These are phyloP conservation scores for Muscina levida DNA, from an alignment of 2,888 invertebrate species.

Conservation along the genomic window DNA sequence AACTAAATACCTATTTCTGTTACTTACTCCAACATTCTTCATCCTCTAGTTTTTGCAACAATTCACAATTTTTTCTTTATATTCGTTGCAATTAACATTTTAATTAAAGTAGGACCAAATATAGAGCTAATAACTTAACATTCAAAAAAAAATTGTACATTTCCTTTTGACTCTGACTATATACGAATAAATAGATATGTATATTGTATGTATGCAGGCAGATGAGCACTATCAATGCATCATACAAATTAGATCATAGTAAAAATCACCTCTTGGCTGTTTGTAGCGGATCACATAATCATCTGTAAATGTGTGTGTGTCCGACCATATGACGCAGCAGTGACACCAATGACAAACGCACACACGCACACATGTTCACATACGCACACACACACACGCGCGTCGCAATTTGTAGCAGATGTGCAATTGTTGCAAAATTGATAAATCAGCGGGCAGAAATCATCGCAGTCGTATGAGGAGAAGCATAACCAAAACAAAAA, in stretches of 20 bases:
- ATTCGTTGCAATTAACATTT: too few relatives aligned
- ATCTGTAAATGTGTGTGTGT: constrained; percentile 84
- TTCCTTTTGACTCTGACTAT: constrained; percentile 14
- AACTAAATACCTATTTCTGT: too few relatives aligned
- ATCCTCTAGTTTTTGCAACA: too few relatives aligned
- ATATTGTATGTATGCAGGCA: constrained; percentile 5
- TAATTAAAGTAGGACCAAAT: too few relatives aligned
- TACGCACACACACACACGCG: constrained; percentile 1
- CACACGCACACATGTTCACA: background rate
- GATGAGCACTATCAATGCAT: background rate
- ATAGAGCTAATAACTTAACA: too few relatives aligned
- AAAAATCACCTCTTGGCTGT: constrained; percentile 88
- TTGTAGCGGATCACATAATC: constrained; percentile 96
- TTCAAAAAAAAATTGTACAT: too few relatives aligned
- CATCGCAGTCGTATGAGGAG: constrained; percentile 48
- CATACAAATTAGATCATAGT: constrained; percentile 63
- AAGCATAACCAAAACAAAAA: constrained; percentile 50
- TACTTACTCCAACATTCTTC: too few relatives aligned
- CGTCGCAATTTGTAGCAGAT: constrained; percentile 48
- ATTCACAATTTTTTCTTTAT: too few relatives aligned
- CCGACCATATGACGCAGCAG: constrained; percentile 40
- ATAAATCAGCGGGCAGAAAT: constrained; percentile 24
- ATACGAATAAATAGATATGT: constrained; percentile 16
- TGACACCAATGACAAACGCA: constrained; percentile 14
- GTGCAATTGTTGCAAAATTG: constrained; percentile 39